phyloP scores from a whole-genome alignment of 2,797 vertebrate species.

The Artibeus lituratus region DNA sequence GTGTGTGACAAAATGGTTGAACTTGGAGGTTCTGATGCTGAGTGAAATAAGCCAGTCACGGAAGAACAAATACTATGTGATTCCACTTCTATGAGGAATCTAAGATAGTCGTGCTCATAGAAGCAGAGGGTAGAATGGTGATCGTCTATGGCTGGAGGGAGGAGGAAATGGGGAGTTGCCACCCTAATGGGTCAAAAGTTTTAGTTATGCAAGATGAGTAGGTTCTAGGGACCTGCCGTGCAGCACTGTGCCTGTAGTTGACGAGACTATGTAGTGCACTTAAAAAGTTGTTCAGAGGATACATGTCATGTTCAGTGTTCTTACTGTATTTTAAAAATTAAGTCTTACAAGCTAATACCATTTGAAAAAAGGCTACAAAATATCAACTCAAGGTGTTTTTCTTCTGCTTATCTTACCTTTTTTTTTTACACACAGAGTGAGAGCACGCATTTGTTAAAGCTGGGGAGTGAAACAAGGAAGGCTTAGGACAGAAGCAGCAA shows the following conservation, averaged over 20 bases:
- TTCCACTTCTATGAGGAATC: neutral
- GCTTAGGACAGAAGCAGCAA: neutral
- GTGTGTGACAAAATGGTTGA: neutral
- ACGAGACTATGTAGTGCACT: neutral
- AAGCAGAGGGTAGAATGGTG: neutral
- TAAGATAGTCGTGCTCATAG: neutral
- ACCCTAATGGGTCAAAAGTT: neutral
- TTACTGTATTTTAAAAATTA: neutral
- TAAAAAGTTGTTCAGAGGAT: neutral
- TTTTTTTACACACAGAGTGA: neutral
- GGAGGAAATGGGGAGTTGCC: neutral
- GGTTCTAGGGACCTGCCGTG: neutral
- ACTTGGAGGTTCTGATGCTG: neutral
- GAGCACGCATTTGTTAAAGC: neutral
- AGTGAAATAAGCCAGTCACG: neutral
- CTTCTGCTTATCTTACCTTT: constrained; percentile 8
- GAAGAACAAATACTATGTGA: neutral
- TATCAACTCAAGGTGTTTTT: neutral
- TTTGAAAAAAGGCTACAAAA: neutral
- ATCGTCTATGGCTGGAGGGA: neutral
- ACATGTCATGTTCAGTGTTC: neutral
- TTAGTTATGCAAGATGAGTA: neutral
- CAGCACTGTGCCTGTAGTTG: neutral
- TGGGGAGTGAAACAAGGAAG: neutral
- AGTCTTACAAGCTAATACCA: neutral